phyloP scores from a whole-genome alignment of 2,113 vertebrate genomes.

The Triplophysa dalaica region DNA sequence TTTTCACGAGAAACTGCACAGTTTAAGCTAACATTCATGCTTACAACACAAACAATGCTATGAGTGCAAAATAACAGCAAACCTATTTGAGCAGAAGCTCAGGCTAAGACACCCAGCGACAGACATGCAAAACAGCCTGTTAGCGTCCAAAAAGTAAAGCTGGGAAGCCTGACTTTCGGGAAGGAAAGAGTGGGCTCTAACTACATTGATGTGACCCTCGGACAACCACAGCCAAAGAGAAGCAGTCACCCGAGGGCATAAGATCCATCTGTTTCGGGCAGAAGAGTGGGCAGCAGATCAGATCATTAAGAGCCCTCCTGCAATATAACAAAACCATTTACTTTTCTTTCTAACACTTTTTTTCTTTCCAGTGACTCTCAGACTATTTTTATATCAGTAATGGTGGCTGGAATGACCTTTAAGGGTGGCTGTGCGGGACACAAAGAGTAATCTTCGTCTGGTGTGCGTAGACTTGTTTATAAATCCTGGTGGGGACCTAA shows the following conservation, averaged over 20 bases:
- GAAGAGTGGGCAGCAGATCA: conserved; percentile 26
- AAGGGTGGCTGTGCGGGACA: conserved; percentile 8
- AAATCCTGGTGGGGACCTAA: no score
- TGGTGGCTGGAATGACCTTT: conserved; percentile 59
- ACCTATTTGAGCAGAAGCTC: neutral
- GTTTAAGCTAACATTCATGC: neutral
- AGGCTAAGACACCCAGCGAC: neutral
- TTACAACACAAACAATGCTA: no score
- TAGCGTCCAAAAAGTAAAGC: neutral
- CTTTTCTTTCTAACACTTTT: conserved; percentile 45
- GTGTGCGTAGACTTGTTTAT: no score
- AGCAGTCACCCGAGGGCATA: neutral
- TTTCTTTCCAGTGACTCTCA: conserved; percentile 16
- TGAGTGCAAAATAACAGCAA: neutral
- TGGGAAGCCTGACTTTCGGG: neutral
- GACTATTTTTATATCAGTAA: conserved; percentile 46
- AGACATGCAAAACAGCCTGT: neutral
- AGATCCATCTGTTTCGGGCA: conserved; percentile 25
- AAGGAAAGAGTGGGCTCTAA: neutral
- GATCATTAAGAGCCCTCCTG: conserved; percentile 38
- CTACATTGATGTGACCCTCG: conserved; percentile 44
- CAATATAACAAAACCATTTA: conserved; percentile 56
- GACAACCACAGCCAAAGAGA: conserved; percentile 22
- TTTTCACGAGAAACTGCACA: neutral
- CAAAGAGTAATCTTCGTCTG: conserved; percentile 3